Evolutionary conservation across 2,888 invertebrate genomes (phyloP).

Genomic region (Eurytoma adleriae): DNA sequence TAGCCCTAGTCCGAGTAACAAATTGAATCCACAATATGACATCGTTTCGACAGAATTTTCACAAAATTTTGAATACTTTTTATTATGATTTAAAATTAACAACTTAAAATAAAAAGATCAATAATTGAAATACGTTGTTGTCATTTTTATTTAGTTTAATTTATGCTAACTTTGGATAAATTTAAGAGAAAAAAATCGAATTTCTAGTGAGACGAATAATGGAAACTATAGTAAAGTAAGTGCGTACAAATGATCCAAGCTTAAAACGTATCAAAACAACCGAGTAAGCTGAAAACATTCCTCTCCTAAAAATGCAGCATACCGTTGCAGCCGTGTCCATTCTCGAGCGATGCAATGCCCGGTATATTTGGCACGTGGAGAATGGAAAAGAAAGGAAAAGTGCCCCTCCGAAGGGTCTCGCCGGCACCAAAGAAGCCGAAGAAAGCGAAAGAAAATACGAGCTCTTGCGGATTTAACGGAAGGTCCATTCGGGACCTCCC

Average conservation of each 20-base stretch:
- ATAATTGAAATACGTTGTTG: no score
- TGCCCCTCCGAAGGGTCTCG: slow-evolving; percentile 3
- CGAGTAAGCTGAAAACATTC: slow-evolving; percentile 13
- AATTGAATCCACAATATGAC: no score
- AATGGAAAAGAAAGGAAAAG: slow-evolving; percentile 11
- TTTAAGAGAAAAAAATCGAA: no score
- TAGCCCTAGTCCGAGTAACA: background rate
- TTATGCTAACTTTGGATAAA: no score
- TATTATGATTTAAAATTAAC: no score
- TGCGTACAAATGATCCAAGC: slow-evolving; percentile 23
- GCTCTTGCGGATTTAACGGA: slow-evolving; percentile 42
- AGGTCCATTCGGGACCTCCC: slow-evolving; percentile 45
- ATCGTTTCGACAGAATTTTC: no score
- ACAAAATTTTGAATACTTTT: no score
- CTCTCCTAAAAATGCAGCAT: background rate
- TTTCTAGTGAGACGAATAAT: no score
- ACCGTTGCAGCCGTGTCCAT: background rate
- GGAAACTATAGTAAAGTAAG: slow-evolving; percentile 3
- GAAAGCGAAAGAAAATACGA: slow-evolving; percentile 22
- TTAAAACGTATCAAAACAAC: slow-evolving; percentile 33
- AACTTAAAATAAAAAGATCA: no score
- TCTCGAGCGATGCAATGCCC: background rate
- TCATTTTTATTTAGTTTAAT: no score
- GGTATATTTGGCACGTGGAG: background rate
- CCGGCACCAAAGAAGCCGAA: background rate